A percentile compares a stretch with the other conserved stretches of the same genome.
Evolutionary conservation across 2,797 vertebrate genomes (phyloP).

Genomic region (Lacerta agilis): DNA sequence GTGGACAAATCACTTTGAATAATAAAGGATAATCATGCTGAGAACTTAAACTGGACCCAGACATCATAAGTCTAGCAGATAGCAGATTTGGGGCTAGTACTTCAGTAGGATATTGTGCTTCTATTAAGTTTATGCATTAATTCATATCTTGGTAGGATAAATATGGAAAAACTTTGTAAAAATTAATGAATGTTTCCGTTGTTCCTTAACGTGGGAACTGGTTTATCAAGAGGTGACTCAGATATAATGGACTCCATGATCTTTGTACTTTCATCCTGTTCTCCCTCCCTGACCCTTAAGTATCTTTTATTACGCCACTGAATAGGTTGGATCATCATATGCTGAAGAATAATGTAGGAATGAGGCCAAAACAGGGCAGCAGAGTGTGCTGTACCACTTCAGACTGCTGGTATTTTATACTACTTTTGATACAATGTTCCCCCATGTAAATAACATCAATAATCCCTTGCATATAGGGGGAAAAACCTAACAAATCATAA

Average conservation of each 20-base stretch:
- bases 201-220: background rate
- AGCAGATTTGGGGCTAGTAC: background rate
- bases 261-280: background rate
- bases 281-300: too few species aligned
- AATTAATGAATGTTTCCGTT: background rate
- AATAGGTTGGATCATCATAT: background rate
- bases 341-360: background rate
- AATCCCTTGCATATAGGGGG: too few species aligned
- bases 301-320: background rate
- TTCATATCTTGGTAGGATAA: background rate
- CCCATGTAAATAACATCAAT: too few species aligned
- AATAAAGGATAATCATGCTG: background rate
- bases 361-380: background rate
- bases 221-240: background rate
- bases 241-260: background rate
- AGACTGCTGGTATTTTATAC: background rate
- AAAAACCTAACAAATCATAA: too few species aligned
- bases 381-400: background rate
- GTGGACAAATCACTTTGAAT: background rate
- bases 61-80: background rate
- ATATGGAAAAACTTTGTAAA: background rate
- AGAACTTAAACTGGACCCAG: background rate
- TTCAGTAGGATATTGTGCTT: background rate
- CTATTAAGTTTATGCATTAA: background rate
- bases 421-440: too few species aligned